Evolutionary conservation across 2,113 vertebrate species (phyloP).

Genomic region (Percina caprodes): DNA sequence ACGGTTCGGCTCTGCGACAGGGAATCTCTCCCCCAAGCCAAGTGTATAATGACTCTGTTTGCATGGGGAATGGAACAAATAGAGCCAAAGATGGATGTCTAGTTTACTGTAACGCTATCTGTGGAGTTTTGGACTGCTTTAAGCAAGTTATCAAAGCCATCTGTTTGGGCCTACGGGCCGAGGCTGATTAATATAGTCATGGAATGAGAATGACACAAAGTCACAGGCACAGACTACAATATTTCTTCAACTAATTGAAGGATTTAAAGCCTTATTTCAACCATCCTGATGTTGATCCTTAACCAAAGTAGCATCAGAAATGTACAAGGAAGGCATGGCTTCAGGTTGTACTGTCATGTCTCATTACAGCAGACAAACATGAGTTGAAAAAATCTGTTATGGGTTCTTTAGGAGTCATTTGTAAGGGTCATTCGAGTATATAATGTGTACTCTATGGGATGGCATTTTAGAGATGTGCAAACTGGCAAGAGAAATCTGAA

Average conservation of each 20-base stretch:
- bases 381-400: slow-evolving; percentile 6
- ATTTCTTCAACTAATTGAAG: slow-evolving; percentile 77
- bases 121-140: slow-evolving; percentile 76
- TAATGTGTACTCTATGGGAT: not conserved
- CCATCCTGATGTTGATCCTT: slow-evolving; percentile 13
- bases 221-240: slow-evolving; percentile 76
- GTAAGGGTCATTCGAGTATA: slow-evolving; percentile 4
- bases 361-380: slow-evolving; percentile 25
- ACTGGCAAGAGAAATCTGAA: slow-evolving; percentile 7
- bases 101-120: slow-evolving; percentile 78
- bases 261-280: slow-evolving; percentile 37
- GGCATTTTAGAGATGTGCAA: slow-evolving; percentile 3
- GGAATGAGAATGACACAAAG: slow-evolving; percentile 82
- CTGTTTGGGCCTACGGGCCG: slow-evolving; percentile 80
- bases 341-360: slow-evolving; percentile 33
- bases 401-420: not conserved
- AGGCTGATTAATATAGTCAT: slow-evolving; percentile 86
- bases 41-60: slow-evolving; percentile 77
- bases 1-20: slow-evolving; percentile 69
- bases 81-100: slow-evolving; percentile 78
- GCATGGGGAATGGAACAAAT: slow-evolving; percentile 62
- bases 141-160: slow-evolving; percentile 80
- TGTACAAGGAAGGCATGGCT: slow-evolving; percentile 10
- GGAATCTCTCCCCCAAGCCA: slow-evolving; percentile 70
- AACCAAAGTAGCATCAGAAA: slow-evolving; percentile 28